Evolutionary conservation across 37 sponge, comb jelly and placozoan species (phyloP).

Genomic region (Agelas oroides): DNA sequence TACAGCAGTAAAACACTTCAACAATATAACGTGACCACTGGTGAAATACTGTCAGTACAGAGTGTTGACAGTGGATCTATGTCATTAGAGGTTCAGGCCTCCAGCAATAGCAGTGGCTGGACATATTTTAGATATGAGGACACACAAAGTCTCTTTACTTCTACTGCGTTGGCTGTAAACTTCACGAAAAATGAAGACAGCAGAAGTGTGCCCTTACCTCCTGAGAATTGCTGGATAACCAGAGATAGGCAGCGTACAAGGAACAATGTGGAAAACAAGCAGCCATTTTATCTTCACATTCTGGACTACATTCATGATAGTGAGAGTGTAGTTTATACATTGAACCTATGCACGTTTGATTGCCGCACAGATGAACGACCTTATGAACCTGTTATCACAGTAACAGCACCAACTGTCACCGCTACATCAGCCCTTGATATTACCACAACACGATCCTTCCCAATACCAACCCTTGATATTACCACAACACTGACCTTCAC

Average conservation of each 20-base stretch:
- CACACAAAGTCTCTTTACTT: background rate
- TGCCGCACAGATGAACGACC: background rate
- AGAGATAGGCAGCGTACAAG: background rate
- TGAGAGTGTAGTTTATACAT: background rate
- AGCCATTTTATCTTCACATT: slow-evolving; percentile 7
- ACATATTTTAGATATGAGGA: slow-evolving; percentile 33
- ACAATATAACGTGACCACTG: slow-evolving; percentile 28
- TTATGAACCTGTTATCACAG: background rate
- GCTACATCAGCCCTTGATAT: no score
- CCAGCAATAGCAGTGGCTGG: slow-evolving; percentile 17
- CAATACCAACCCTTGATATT: no score
- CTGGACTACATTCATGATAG: background rate
- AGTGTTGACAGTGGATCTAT: background rate
- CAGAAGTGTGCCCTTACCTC: background rate
- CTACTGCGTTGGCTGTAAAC: slow-evolving; percentile 1
- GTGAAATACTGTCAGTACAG: slow-evolving; percentile 8
- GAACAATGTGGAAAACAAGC: background rate
- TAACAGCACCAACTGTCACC: no score
- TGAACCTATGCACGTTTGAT: background rate
- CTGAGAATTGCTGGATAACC: slow-evolving; percentile 32
- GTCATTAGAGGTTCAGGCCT: background rate
- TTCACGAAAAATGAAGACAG: slow-evolving; percentile 6
- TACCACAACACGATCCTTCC: no score
- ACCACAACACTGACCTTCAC: no score
- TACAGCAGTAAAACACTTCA: slow-evolving; percentile 42